Base-by-base conservation (phyloP, 2,888 invertebrate genomes). In the Tetranychus truncatus region DNA sequence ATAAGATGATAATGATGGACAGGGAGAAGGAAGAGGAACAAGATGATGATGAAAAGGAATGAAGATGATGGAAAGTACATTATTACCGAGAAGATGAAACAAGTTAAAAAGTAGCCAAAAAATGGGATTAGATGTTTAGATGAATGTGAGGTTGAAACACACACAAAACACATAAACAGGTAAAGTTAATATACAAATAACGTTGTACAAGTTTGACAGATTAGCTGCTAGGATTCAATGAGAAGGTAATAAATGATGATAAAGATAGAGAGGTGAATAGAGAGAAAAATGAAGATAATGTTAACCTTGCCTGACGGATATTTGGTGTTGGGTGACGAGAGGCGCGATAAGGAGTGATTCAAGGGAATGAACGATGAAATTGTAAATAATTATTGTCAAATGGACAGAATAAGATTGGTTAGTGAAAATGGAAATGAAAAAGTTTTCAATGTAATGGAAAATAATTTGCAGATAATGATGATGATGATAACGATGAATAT, bases 1-100 rank as follows among this genome's bases (percentile, higher is more conserved):
- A 66, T 71, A 34, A 21, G 65, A 76, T 66, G 34, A 78, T 75
- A 34, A 67, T 76, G 66, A 80, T 79, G 77, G 79, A 34, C 9
- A 78, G 79, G 74, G 80, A 80, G 74, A 80, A 73, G 34, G 78
- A 71, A 65, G 74, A 66, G 75, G 78, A 80, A 34, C 77, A 79
- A 34, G 11, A 78, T 79, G 74, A 80, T 80, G 74, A 80, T 72
- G 34, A 79, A 71, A 65, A 75, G 55, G 75, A 79, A 80, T 15
- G 78, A 74, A 46, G 44, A 66, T n/a, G 45, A 65, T 66, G 18
- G 45, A 34, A 72, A 74, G 74, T 55, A 76, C 65, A 75, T 66
- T 73, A 76, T 73, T 75, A 76, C 73, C 73, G 74, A 76, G 75
- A 76, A 73, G 34, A 34, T 34, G 34, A 34, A 34, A 34, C 34